Evolutionary conservation across 2,888 invertebrate species (phyloP).

Genomic region (Achlya flavicornis): DNA sequence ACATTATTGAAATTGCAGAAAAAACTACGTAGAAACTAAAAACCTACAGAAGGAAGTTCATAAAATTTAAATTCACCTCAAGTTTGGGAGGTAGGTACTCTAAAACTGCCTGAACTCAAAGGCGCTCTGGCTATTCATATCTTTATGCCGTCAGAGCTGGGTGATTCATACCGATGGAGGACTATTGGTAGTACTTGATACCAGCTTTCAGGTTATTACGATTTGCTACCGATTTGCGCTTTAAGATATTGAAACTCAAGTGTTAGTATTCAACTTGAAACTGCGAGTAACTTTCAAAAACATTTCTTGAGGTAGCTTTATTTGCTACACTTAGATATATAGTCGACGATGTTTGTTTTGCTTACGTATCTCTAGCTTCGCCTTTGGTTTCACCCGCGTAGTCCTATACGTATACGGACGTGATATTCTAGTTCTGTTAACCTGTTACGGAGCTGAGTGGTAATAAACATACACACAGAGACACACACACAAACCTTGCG

Average conservation of each 20-base stretch:
- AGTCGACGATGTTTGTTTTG: too few relatives aligned
- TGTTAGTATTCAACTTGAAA: neutral
- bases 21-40: neutral
- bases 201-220: slow-evolving; percentile 7
- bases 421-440: too few relatives aligned
- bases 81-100: slow-evolving; percentile 21
- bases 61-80: slow-evolving; percentile 38
- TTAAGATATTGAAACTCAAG: slow-evolving; percentile 8
- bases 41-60: slow-evolving; percentile 15
- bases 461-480: too few relatives aligned
- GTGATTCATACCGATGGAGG: neutral
- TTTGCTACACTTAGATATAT: neutral
- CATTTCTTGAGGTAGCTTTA: neutral
- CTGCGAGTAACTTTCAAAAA: neutral
- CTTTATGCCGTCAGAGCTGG: slow-evolving; percentile 7
- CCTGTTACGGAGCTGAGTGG: too few relatives aligned
- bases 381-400: too few relatives aligned
- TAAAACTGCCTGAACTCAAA: slow-evolving; percentile 23
- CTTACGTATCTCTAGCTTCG: too few relatives aligned
- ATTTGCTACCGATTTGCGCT: slow-evolving; percentile 5
- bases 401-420: too few relatives aligned
- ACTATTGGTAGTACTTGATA: slow-evolving; percentile 9
- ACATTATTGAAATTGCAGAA: neutral
- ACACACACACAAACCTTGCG: too few relatives aligned
- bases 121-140: slow-evolving; percentile 4